A percentile compares a stretch with the other conserved stretches of the same genome.
These are phyloP conservation scores for Leucosticte australis DNA, from an alignment of 2,113 vertebrate genomes.

Conservation along the genomic window DNA sequence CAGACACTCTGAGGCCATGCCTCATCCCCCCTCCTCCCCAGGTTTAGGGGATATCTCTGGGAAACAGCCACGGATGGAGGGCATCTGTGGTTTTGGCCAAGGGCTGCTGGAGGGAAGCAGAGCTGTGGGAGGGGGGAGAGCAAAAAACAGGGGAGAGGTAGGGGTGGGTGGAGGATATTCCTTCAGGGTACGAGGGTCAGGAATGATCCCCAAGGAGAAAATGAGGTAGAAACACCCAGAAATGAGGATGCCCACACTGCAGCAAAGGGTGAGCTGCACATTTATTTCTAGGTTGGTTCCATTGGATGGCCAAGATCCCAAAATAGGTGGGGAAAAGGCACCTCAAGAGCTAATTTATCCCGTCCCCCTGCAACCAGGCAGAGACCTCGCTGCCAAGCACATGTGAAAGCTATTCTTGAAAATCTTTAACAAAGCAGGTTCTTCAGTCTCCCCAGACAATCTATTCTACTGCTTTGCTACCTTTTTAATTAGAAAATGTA, in stretches of 20 bases:
- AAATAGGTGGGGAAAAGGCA: conserved; percentile 49
- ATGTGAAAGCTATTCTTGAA: conserved; percentile 53
- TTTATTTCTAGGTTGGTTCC: neutral
- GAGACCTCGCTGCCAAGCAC: neutral
- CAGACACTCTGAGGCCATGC: neutral
- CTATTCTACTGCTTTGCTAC: conserved; percentile 40
- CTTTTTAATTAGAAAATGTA: conserved; percentile 66
- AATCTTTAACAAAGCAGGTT: conserved; percentile 52
- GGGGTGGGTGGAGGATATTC: neutral
- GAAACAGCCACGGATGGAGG: rapidly evolving
- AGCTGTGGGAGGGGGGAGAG: neutral
- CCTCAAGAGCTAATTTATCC: conserved; percentile 49
- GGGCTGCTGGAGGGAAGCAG: neutral
- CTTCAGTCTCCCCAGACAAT: conserved; percentile 44
- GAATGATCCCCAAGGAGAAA: neutral
- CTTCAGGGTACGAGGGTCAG: neutral
- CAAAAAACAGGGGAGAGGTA: rapidly evolving
- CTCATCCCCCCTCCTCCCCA: neutral
- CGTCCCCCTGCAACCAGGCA: neutral
- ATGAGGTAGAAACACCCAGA: neutral
- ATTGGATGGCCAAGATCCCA: neutral
- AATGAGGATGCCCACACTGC: neutral
- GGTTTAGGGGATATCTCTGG: rapidly evolving
- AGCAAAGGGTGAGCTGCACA: neutral
- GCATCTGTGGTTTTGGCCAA: neutral